Percentiles rank a stretch among this genome's conserved stretches.
phyloP scores from a whole-genome alignment of 2,888 invertebrate genomes.

The Drosophila nigritarsus region DNA sequence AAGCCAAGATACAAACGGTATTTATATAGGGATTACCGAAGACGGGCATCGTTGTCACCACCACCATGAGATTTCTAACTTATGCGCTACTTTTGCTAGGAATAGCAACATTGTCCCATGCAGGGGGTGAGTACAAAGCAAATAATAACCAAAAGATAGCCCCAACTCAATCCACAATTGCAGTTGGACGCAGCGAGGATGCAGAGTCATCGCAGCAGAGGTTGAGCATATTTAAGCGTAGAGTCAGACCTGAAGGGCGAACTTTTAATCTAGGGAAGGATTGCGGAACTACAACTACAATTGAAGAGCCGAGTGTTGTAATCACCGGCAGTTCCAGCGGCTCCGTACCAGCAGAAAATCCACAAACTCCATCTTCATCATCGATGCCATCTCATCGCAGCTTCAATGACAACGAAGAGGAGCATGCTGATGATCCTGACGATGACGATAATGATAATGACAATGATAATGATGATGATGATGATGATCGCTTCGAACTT shows the following conservation, averaged over 20 bases:
- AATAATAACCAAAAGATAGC: not conserved
- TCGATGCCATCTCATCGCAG: not conserved
- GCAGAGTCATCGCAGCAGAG: conserved; percentile 14
- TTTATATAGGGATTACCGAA: not conserved
- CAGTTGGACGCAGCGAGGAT: conserved; percentile 40
- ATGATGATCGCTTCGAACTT: conserved; percentile 5
- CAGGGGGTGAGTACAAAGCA: conserved; percentile 56
- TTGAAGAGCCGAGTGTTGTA: fast-evolving
- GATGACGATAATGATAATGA: conserved; percentile 24
- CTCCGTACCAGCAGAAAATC: fast-evolving
- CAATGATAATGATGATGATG: conserved; percentile 22
- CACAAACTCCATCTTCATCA: fast-evolving
- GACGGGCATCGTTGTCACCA: not conserved
- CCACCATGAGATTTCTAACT: conserved; percentile 52
- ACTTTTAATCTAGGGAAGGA: not conserved
- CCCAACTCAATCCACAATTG: not conserved
- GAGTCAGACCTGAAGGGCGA: conserved; percentile 26
- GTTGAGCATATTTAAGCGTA: conserved; percentile 25
- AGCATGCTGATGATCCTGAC: conserved; percentile 5
- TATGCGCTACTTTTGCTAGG: conserved; percentile 50
- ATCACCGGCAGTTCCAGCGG: fast-evolving
- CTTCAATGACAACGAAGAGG: conserved; percentile 9
- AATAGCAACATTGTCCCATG: conserved; percentile 49
- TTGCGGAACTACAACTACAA: fast-evolving
- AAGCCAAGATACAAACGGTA: conserved; percentile 24